phyloP scores from a whole-genome alignment of 2,888 invertebrate species.

The Odiellus spinosus region DNA sequence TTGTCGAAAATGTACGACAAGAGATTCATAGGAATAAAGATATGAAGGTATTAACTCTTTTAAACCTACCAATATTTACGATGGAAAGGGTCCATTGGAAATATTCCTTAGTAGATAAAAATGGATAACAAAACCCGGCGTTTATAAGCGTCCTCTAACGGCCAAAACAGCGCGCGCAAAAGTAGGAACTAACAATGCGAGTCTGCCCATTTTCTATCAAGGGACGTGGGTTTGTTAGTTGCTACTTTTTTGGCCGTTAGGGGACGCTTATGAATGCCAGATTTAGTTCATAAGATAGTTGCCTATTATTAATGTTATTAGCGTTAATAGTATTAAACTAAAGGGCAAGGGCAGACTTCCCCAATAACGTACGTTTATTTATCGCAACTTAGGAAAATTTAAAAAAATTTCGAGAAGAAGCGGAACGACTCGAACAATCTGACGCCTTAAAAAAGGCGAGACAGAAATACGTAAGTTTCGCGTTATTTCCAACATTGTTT shows the following conservation, averaged over 20 bases:
- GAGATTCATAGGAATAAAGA: conserved; percentile 94
- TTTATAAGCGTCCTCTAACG: too few relatives aligned
- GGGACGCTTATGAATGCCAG: too few relatives aligned
- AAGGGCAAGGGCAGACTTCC: too few relatives aligned
- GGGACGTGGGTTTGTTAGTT: too few relatives aligned
- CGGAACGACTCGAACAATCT: conserved; percentile 90
- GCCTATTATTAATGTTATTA: not conserved
- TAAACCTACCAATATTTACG: not conserved
- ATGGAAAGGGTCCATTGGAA: not conserved
- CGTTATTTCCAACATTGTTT: too few relatives aligned
- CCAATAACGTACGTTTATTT: too few relatives aligned
- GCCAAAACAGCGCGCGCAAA: too few relatives aligned
- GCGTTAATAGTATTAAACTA: not conserved
- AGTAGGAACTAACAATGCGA: too few relatives aligned
- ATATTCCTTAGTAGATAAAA: too few relatives aligned
- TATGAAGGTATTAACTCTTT: conserved; percentile 69
- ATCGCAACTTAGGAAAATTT: conserved; percentile 49
- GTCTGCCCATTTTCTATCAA: too few relatives aligned
- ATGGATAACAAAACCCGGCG: too few relatives aligned
- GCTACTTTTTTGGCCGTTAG: too few relatives aligned
- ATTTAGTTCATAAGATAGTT: not conserved
- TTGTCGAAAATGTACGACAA: conserved; percentile 79
- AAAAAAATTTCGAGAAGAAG: conserved; percentile 87
- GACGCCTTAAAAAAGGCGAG: conserved; percentile 83
- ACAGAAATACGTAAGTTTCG: conserved; percentile 34